Evolutionary conservation across 92 coral and sea anemone species (phyloP).

Genomic region (Actinostola sp.): DNA sequence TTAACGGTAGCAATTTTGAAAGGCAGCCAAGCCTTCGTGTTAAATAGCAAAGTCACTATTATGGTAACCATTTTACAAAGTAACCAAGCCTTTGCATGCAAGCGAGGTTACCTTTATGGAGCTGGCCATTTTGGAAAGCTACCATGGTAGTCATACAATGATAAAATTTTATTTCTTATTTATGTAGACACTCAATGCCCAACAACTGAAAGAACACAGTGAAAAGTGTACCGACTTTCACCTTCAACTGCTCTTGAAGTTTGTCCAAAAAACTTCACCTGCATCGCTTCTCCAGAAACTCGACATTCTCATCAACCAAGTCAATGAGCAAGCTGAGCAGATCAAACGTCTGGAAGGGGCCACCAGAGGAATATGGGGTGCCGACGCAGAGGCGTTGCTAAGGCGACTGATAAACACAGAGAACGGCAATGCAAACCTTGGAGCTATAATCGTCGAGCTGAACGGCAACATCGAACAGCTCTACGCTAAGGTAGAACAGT

Average conservation of each 20-base stretch:
- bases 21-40: background rate
- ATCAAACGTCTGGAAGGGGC: constrained; percentile 1
- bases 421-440: constrained; percentile 22
- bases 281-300: background rate
- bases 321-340: constrained; percentile 1
- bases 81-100: no score
- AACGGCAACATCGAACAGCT: background rate
- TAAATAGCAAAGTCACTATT: background rate
- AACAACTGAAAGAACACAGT: constrained; percentile 28
- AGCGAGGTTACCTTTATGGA: no score
- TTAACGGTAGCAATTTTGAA: no score
- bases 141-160: no score
- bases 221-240: constrained; percentile 3
- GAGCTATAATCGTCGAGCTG: constrained; percentile 8
- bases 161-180: background rate
- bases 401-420: constrained; percentile 27
- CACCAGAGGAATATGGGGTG: constrained; percentile 24
- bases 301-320: constrained; percentile 3
- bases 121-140: no score
- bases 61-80: no score
- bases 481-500: background rate
- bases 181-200: constrained; percentile 8
- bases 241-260: background rate
- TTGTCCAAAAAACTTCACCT: background rate
- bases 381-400: constrained; percentile 13